Evolutionary conservation across 2,888 invertebrate species (phyloP).

Genomic region (Drosophila tripunctata): DNA sequence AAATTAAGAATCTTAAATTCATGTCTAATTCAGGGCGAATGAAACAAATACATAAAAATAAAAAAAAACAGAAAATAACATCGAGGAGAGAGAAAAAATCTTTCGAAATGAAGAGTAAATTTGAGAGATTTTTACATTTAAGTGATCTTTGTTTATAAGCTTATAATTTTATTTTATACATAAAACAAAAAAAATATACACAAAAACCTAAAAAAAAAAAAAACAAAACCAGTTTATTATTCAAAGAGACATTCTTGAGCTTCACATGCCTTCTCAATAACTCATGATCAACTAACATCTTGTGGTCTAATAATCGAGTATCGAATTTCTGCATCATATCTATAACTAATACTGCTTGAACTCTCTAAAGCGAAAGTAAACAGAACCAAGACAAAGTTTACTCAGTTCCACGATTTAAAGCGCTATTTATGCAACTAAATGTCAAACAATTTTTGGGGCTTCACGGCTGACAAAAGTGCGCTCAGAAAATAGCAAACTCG

Average conservation of each 20-base stretch:
- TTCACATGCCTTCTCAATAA: not conserved
- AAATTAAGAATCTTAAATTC: constrained; percentile 33
- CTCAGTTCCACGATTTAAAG: constrained; percentile 37
- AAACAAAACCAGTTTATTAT: too few relatives aligned
- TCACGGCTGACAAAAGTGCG: constrained; percentile 38
- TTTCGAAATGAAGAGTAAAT: constrained; percentile 66
- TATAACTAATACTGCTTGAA: not conserved
- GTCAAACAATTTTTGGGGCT: constrained; percentile 43
- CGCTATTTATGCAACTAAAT: constrained; percentile 44
- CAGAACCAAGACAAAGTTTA: constrained; percentile 21
- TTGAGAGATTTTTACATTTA: constrained; percentile 83
- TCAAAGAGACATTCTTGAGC: too few relatives aligned
- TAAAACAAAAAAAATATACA: constrained; percentile 70
- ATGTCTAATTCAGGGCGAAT: constrained; percentile 18
- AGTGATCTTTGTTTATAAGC: constrained; percentile 83
- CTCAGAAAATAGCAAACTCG: constrained; percentile 37
- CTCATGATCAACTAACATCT: not conserved
- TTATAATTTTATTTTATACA: constrained; percentile 83
- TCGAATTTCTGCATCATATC: not conserved
- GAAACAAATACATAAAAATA: constrained; percentile 16
- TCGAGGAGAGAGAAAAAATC: constrained; percentile 68
- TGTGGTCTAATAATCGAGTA: not conserved
- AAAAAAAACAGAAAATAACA: constrained; percentile 62
- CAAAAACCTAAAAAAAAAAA: constrained; percentile 56
- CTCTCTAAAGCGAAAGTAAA: constrained; percentile 27